These are phyloP conservation scores for Tapirus terrestris DNA, from an alignment of 2,113 vertebrate species.

Conservation along the genomic window DNA sequence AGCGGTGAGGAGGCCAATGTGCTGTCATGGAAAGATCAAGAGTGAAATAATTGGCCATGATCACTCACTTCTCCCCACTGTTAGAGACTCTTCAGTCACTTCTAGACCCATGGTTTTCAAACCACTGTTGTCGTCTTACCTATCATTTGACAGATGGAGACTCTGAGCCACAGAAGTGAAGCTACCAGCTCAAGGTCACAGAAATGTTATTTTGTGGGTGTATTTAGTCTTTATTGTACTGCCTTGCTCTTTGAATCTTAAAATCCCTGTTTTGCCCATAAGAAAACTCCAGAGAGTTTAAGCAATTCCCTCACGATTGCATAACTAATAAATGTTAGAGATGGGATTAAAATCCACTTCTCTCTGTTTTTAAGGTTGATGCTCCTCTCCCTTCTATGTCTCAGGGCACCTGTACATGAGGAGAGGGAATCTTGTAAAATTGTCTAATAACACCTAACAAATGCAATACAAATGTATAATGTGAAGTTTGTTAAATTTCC, in stretches of 20 bases:
- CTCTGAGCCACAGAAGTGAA: neutral
- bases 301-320: neutral
- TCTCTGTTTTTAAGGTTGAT: neutral
- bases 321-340: neutral
- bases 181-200: neutral
- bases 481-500: neutral
- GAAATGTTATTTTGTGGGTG: neutral
- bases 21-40: neutral
- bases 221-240: neutral
- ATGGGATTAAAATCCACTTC: neutral
- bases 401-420: neutral
- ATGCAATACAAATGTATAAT: neutral
- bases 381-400: neutral
- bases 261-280: neutral
- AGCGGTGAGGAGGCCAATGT: neutral
- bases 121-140: neutral
- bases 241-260: neutral
- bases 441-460: neutral
- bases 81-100: neutral
- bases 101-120: neutral
- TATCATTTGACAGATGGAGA: neutral
- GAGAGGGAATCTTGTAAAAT: neutral
- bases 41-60: neutral
- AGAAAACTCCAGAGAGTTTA: neutral
- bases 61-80: neutral